Evolutionary conservation across 2,113 vertebrate genomes (phyloP).

Genomic region (Uria lomvia): DNA sequence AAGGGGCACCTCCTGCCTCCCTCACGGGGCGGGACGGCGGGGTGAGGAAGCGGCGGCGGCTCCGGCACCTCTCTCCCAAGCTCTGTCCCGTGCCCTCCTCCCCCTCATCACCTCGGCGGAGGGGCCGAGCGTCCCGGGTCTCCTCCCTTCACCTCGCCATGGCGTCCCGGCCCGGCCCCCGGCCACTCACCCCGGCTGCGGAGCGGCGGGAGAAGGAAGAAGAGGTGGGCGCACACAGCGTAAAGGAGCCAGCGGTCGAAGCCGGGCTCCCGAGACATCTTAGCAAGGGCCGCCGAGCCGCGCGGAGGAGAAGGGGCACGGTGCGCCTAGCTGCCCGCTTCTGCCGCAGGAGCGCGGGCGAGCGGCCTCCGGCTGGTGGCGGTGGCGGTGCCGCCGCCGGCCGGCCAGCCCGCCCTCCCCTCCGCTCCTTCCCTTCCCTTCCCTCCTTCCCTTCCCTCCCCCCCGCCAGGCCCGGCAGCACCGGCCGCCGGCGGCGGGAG

Average conservation of each 20-base stretch:
- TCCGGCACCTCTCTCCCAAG: too few species aligned
- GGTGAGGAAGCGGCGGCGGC: neutral
- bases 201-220: neutral
- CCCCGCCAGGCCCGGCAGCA: neutral
- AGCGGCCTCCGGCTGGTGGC: constrained; percentile 22
- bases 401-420: neutral
- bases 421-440: neutral
- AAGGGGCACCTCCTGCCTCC: neutral
- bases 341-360: neutral
- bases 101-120: neutral
- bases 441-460: neutral
- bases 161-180: neutral
- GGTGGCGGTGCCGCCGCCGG: neutral
- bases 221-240: neutral
- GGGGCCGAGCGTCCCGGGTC: neutral
- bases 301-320: neutral
- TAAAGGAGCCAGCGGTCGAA: neutral
- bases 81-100: neutral
- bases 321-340: neutral
- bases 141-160: neutral
- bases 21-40: neutral
- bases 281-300: neutral
- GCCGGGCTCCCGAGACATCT: constrained; percentile 26
- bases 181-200: constrained; percentile 43
- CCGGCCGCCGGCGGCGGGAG: neutral